Base-by-base conservation (phyloP, 2,888 invertebrate genomes). In the Apodemia duryi region DNA sequence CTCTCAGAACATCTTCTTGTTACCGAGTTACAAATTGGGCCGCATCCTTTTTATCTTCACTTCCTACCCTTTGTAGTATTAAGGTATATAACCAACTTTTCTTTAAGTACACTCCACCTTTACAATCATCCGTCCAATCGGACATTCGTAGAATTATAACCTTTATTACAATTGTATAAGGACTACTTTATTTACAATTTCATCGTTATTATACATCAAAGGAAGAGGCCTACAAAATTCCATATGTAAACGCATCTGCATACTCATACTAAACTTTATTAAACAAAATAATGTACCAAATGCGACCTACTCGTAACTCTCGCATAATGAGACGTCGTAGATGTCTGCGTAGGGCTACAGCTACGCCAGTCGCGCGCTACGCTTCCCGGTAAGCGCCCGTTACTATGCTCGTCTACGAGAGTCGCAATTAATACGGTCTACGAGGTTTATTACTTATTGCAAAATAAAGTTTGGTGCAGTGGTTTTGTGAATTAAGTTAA, bases 201-300 rank as follows among this genome's bases (percentile, higher is more conserved):
- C 61, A 28, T 35, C 43, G 61, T 49, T 61, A 28, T 65, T 61
- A 61, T 62, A 52, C 61, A 51, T 65, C 64, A 41, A 64, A 61
- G 64, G 28, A 52, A 43, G 61, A 60, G 60, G 60, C 61, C 68
- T 63, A 65, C 63, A 66, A 68, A 70, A 69, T 69, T 67, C 65
- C 69, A 79, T 79, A 79, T 78, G 78, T 79, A 77, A 78, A 80
- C 80, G 77, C 80, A 78, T 77, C 77, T 78, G 78, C 82, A 82
- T 77, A 74, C 74, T 69, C 73, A 67, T 61, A 54, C 67, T 75
- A 73, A 77, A 80, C 81, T 82, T 83, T 84, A 84, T 85, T 84
- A 84, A 81, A 81, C 80, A 78, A 80, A 83, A 84, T 84, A 82
- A 83, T 82, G 79, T 81, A 79, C 80, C 76, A 75, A 79, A 78